A percentile compares a stretch with the other conserved stretches of the same genome.
Conservation (phyloP, 2,113 vertebrate species). For the Pipra filicauda region DNA sequence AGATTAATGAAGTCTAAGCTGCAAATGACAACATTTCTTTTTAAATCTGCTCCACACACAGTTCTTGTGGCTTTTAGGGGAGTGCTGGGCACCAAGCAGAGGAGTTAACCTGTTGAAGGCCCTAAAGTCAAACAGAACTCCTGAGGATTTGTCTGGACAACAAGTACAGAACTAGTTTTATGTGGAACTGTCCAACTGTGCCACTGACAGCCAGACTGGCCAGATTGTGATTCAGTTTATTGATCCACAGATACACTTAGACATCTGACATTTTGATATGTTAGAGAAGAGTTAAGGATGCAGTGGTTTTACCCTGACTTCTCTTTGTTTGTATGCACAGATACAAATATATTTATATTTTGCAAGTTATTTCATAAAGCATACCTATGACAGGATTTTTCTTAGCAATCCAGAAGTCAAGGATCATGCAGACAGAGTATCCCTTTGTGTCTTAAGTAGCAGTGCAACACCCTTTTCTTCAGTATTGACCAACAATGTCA, state of each 20-base stretch:
- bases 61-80: not conserved
- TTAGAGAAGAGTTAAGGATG: not conserved
- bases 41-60: not conserved
- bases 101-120: not conserved
- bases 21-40: not conserved
- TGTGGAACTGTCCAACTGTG: not conserved
- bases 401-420: not conserved
- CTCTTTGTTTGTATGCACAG: not conserved
- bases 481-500: fast-evolving
- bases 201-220: not conserved
- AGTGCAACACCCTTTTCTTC: not conserved
- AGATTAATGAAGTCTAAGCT: not conserved
- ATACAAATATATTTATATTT: not conserved
- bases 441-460: not conserved
- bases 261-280: not conserved
- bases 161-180: not conserved
- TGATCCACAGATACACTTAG: not conserved
- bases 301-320: not conserved
- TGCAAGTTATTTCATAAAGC: not conserved
- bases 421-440: not conserved
- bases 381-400: not conserved
- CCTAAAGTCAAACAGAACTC: not conserved
- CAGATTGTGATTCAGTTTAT: not conserved
- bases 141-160: not conserved
- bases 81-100: not conserved